phyloP scores from a whole-genome alignment of 2,113 vertebrate genomes.

The Psilopsiagon aurifrons region DNA sequence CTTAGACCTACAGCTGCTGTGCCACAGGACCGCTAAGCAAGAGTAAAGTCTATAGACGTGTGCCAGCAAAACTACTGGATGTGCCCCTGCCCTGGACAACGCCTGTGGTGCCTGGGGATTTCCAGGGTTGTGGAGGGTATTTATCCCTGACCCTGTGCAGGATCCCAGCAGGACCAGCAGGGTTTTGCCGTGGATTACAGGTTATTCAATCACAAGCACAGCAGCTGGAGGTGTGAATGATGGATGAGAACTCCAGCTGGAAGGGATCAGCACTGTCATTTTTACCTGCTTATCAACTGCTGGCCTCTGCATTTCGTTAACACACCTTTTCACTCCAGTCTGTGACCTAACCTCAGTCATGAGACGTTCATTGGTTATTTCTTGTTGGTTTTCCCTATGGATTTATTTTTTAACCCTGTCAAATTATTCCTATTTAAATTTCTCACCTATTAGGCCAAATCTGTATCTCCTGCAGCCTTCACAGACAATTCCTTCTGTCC shows the following conservation, averaged over 20 bases:
- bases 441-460: neutral
- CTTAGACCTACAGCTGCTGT: neutral
- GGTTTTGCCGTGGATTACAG: neutral
- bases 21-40: neutral
- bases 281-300: conserved; percentile 7
- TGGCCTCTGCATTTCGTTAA: neutral
- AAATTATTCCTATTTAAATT: neutral
- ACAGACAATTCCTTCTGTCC: neutral
- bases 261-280: neutral
- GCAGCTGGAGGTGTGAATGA: neutral
- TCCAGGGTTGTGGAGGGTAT: neutral
- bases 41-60: neutral
- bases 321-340: neutral
- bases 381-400: neutral
- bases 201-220: neutral
- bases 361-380: neutral
- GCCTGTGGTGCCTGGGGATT: neutral
- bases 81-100: neutral
- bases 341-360: neutral
- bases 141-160: neutral
- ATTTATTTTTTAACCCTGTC: neutral
- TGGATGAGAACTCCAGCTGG: neutral
- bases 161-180: neutral
- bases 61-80: neutral
- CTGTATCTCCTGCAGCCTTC: neutral